Evolutionary conservation across 2,113 vertebrate genomes (phyloP), one percentile per base, ranked within the genome.

Genomic region (Cacatua alba): DNA sequence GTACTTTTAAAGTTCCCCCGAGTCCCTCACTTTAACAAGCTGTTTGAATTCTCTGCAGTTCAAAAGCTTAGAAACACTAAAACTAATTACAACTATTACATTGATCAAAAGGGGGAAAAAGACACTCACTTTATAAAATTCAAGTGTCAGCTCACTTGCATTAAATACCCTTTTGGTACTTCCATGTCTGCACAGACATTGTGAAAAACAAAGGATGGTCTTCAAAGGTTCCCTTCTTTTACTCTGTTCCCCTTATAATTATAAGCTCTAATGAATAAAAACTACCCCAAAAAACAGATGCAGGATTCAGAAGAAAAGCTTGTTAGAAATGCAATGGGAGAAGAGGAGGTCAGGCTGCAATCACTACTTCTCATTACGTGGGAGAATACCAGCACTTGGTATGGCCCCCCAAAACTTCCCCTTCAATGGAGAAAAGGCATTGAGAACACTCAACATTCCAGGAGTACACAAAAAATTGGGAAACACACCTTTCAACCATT

Each of bases 61-160:
- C 92, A 96, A 95, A 95, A 95, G 95, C 92, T 93, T 57, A 35
- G 69, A 72, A 84, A 92, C 81, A 95, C 60, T 96, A 91, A 91
- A 95, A 95, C 76, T 94, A 96, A 97, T 96, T 95, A 94, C 52
- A 86, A 94, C 77, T 88, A 94, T 92, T 97, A 92, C 55, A 86
- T 46, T 94, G 96, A 95, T 96, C 92, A 95, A 94, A 96, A 94
- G 86, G 57, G 57, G 33, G 80, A 92, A 91, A 77, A 35, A 85
- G 83, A 76, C 91, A 92, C 90, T 72, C 72, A 52, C 26, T 55
- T 39, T 8, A 37, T 35, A 95, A 90, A 28, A 82, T 28, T 55
- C 74, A 62, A 92, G 83, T 64, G 13, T 78, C 88, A 96, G 75
- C 80, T 93, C 68, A 25, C 79, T 92, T 67, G 31, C 63, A 81